phyloP scores from a whole-genome alignment of 2,888 invertebrate species.

The Caenorhabditis panamensis region DNA sequence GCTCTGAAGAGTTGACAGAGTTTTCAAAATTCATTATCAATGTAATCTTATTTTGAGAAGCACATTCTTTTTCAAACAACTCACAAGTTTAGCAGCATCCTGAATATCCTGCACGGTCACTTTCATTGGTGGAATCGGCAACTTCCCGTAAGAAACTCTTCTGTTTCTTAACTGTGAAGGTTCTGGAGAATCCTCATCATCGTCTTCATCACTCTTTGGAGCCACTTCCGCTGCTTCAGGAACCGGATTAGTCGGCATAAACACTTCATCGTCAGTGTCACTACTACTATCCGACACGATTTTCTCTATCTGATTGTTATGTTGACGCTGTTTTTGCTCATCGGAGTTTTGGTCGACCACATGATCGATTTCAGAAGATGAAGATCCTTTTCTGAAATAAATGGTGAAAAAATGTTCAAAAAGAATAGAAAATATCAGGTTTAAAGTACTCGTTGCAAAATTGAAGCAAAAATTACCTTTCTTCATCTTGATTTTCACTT shows the following conservation, averaged over 20 bases:
- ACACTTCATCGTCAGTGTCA: conserved; percentile 9
- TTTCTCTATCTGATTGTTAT: conserved; percentile 13
- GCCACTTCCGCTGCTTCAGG: not conserved
- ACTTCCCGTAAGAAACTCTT: conserved; percentile 49
- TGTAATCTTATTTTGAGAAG: not conserved
- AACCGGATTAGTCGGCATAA: not conserved
- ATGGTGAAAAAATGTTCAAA: too few relatives aligned
- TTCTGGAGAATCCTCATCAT: not conserved
- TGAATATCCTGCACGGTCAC: conserved; percentile 48
- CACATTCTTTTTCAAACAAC: too few relatives aligned
- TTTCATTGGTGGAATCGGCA: conserved; percentile 49
- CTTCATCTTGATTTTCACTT: not conserved
- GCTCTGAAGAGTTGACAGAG: conserved; percentile 28
- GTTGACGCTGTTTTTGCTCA: not conserved
- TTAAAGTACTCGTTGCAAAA: too few relatives aligned
- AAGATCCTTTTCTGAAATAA: conserved; percentile 9
- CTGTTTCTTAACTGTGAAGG: conserved; percentile 15
- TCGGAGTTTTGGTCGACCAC: conserved; percentile 3
- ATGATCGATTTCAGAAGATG: not conserved
- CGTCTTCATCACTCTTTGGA: not conserved
- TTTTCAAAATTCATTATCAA: not conserved
- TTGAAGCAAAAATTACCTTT: not conserved
- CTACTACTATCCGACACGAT: not conserved
- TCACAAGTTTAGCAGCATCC: conserved; percentile 38
- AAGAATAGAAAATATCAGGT: too few relatives aligned